Base-by-base conservation (phyloP, 1,140 invertebrate species). In the Eufriesea mexicana region DNA sequence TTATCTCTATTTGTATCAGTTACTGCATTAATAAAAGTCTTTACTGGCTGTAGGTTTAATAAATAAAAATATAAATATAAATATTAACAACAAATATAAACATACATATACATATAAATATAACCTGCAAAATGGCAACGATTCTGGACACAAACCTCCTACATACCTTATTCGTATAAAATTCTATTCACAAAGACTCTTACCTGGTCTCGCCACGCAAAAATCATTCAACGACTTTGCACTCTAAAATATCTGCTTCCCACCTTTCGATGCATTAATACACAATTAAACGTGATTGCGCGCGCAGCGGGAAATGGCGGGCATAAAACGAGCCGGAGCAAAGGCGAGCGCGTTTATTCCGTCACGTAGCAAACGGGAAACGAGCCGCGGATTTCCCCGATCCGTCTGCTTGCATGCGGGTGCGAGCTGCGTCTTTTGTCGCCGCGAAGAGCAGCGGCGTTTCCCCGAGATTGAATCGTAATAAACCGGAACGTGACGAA, bases 401-500 rank as follows among this genome's bases (percentile, higher is more conserved):
- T 81, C 71, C 35, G 79, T 57, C 72, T 76, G 51, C 25, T 57
- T 49, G 49, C 72, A n/a, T 74, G 35, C 28, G 61, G 45, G 35
- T 45, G 45, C 57, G 71, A 18, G 25, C 66, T 18, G n/a, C 72
- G 79, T 76, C 79, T 76, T 82, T 82, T 76, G 71, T 76, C 72
- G 62, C 61, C 72, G 70, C 79, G 71, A 12, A 67, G 62, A 76
- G 72, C 23, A 45, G 8, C 66, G 64, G 2, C 80, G 55, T 70
- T 74, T 66, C 74, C 49, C 20, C 80, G 74, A 68, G 80, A 83
- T 83, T 83, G 73, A 83, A 77, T 77, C 80, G 80, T 83, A 83
- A 83, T 78, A 83, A 83, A 78, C 73, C 62, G 62, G 74, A 78
- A 83, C 80, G 80, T 83, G 80, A 83, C 80, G 25, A 78, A 83